These are phyloP conservation scores for Gymnothorax javanicus DNA, from an alignment of 2,797 vertebrate genomes.

Conservation along the genomic window DNA sequence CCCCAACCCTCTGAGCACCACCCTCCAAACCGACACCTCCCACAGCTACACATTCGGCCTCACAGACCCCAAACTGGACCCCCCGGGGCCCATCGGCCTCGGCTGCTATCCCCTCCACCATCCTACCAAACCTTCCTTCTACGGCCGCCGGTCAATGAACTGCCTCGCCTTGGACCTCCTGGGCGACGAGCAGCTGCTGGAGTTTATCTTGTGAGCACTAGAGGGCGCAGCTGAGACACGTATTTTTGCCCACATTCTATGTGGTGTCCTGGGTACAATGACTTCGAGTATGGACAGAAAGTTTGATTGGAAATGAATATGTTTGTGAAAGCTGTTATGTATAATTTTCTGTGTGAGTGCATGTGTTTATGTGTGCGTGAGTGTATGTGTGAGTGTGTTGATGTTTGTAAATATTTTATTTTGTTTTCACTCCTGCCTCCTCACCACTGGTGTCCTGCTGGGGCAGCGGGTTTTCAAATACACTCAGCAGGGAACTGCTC, in stretches of 20 bases:
- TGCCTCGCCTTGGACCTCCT: constrained; percentile 79
- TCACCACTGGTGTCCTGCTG: neutral
- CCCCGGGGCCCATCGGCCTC: constrained; percentile 57
- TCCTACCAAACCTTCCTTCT: constrained; percentile 76
- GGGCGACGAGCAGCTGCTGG: constrained; percentile 74
- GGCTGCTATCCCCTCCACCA: constrained; percentile 69
- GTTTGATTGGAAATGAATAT: neutral
- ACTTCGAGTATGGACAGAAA: neutral
- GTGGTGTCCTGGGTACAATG: neutral
- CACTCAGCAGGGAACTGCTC: neutral
- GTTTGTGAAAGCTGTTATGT: constrained; percentile 9
- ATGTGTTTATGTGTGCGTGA: constrained; percentile 22
- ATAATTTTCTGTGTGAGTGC: constrained; percentile 11
- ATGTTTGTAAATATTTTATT: constrained; percentile 6
- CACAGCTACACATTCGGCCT: constrained; percentile 79
- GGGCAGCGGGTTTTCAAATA: constrained; percentile 20
- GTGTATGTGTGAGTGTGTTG: constrained; percentile 14
- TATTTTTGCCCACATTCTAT: neutral
- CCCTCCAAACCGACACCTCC: constrained; percentile 69
- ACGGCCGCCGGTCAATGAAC: constrained; percentile 76
- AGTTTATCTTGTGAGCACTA: constrained; percentile 70
- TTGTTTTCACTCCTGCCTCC: neutral
- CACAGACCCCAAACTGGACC: constrained; percentile 61
- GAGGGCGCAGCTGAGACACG: neutral
- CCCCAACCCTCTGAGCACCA: constrained; percentile 54